A percentile compares a stretch with the other conserved stretches of the same genome.
Conservation (phyloP, 2,113 vertebrate species). For the Stercorarius parasiticus region DNA sequence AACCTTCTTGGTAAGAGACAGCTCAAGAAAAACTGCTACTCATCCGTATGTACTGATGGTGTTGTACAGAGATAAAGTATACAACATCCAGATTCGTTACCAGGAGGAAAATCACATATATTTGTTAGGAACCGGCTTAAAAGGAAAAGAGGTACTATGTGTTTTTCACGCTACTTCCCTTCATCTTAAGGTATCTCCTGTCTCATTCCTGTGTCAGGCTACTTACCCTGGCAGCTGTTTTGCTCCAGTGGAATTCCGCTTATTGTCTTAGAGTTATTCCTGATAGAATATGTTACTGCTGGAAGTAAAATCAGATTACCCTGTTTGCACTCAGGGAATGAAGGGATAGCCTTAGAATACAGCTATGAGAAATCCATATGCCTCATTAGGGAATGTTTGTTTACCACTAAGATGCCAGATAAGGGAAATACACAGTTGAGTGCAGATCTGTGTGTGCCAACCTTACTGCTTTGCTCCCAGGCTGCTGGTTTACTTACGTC, state of each 20-base stretch:
- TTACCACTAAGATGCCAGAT: neutral
- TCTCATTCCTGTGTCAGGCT: neutral
- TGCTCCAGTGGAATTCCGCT: neutral
- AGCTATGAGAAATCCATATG: neutral
- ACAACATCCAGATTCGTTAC: constrained; percentile 92
- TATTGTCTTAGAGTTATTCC: neutral
- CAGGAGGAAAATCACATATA: constrained; percentile 77
- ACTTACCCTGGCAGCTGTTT: neutral
- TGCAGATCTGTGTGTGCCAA: neutral
- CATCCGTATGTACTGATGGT: constrained; percentile 96
- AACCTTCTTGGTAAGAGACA: constrained; percentile 92
- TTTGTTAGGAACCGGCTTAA: constrained; percentile 88
- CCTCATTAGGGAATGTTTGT: neutral
- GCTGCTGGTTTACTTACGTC: neutral
- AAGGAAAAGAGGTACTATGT: constrained; percentile 85
- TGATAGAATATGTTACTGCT: neutral
- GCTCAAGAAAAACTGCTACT: constrained; percentile 79
- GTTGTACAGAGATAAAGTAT: constrained; percentile 91
- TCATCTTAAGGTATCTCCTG: neutral
- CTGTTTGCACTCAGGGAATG: neutral
- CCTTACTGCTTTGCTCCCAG: neutral
- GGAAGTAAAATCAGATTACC: neutral
- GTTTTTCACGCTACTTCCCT: neutral
- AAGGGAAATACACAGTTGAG: neutral
- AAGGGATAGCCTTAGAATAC: neutral